Evolutionary conservation across 2,888 invertebrate species (phyloP), one percentile per base, ranked within the genome.

Genomic region (Abrostola triplasia): DNA sequence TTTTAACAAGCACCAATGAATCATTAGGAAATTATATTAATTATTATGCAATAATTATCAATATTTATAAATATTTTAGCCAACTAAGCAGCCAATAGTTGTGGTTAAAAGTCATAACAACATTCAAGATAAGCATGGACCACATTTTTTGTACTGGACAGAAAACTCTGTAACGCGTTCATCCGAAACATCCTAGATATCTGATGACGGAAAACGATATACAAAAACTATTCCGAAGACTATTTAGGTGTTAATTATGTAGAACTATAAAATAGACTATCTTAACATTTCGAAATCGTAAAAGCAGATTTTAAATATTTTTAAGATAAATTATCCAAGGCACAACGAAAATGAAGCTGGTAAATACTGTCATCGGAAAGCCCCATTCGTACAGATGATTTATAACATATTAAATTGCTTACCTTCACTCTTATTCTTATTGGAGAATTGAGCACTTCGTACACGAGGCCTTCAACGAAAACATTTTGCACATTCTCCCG

Each of bases 381-480:
- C 24, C 24, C 24, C 24, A 24, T 24, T 24, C 24, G 44, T 24
- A 56, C 48, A 67, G 24, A 7, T 44, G 41, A 61, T 12, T 36
- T 42, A 48, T 38, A 41, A 54, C 54, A 55, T n/a, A 48, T 41
- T 53, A 11, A 42, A 48, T 37, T n/a, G 10, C 91, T 91, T 72
- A 95, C 95, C 94, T 91, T 91, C 64, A 95, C 95, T 67, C 93
- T 84, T 79, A 95, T 95, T 83, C 94, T 88, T 62, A 92, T 92
- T 8, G 95, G 95, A 54, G 92, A 89, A 80, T 90, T 93, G 57
- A 90, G 91, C 70, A 95, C 93, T 76, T 94, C 94, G 59, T 88
- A 95, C 73, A 99, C 97, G 62, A 96, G 96, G 70, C 98, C 99
- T 87, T 98, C 98, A 66, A 98, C 96, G 90, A 98, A 99, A 80